phyloP scores from a whole-genome alignment of 2,888 invertebrate genomes.

The Tromatobia lineatoria region DNA sequence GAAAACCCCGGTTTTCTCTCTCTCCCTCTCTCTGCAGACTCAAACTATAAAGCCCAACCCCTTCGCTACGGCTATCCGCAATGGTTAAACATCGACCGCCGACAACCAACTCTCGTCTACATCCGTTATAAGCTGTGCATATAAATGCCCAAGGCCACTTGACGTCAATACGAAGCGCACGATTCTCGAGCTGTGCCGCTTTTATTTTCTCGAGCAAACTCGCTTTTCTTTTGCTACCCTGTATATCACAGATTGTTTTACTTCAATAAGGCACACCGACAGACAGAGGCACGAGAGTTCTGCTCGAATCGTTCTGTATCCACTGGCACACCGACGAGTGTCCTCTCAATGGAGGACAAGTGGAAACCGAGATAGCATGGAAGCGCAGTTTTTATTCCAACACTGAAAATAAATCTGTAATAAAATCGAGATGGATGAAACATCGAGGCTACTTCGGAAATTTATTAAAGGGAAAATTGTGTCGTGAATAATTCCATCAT shows the following conservation, averaged over 20 bases:
- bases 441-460: not conserved
- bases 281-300: not conserved
- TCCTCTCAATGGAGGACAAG: conserved; percentile 22
- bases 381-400: not conserved
- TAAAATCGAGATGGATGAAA: not conserved
- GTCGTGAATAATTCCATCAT: not conserved
- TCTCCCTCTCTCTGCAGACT: conserved; percentile 26
- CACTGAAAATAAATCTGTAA: not conserved
- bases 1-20: conserved; percentile 43
- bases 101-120: conserved; percentile 26
- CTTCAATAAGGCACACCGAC: conserved; percentile 50
- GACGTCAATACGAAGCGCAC: conserved; percentile 43
- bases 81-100: conserved; percentile 58
- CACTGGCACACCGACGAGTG: conserved; percentile 11
- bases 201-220: conserved; percentile 45
- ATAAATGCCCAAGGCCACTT: conserved; percentile 60
- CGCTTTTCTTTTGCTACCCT: conserved; percentile 4
- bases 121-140: conserved; percentile 62
- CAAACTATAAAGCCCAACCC: conserved; percentile 32
- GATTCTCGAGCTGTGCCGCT: conserved; percentile 14
- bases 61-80: conserved; percentile 45
- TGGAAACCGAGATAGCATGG: conserved; percentile 6
- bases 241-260: conserved; percentile 59
- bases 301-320: conserved; percentile 6
- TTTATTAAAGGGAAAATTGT: not conserved